phyloP scores from a whole-genome alignment of 2,113 vertebrate species.

The Ariopsis seemanni region DNA sequence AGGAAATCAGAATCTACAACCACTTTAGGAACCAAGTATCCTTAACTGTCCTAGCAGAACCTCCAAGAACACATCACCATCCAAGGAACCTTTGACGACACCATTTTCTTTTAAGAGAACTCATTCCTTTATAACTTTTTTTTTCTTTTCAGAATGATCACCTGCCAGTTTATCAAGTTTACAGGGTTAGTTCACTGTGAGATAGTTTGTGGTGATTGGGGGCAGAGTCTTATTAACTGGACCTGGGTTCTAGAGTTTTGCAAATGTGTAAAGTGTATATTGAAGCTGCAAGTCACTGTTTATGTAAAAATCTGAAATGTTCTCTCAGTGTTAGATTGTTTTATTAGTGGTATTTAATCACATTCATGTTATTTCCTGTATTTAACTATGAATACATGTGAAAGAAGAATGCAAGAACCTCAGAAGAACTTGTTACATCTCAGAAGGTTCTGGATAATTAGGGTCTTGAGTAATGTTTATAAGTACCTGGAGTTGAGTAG shows the following conservation, averaged over 20 bases:
- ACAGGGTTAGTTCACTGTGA: not conserved
- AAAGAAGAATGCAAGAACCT: not conserved
- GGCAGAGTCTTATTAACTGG: not conserved
- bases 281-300: not conserved
- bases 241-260: not conserved
- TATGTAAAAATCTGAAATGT: not conserved
- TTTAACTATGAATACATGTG: constrained; percentile 6
- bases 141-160: not conserved
- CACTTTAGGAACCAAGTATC: not conserved
- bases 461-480: not conserved
- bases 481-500: not conserved
- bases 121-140: not conserved
- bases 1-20: too few species aligned
- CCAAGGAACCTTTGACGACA: not conserved
- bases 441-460: not conserved
- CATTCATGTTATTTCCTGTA: not conserved
- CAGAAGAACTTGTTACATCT: not conserved
- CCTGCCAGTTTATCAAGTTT: not conserved
- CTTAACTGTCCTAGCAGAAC: not conserved
- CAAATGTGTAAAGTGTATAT: not conserved
- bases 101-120: not conserved
- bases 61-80: not conserved
- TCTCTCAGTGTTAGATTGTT: not conserved
- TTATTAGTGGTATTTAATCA: not conserved
- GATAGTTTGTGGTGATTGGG: not conserved